Evolutionary conservation across 2,797 vertebrate genomes (phyloP).

Genomic region (Furcifer pardalis): DNA sequence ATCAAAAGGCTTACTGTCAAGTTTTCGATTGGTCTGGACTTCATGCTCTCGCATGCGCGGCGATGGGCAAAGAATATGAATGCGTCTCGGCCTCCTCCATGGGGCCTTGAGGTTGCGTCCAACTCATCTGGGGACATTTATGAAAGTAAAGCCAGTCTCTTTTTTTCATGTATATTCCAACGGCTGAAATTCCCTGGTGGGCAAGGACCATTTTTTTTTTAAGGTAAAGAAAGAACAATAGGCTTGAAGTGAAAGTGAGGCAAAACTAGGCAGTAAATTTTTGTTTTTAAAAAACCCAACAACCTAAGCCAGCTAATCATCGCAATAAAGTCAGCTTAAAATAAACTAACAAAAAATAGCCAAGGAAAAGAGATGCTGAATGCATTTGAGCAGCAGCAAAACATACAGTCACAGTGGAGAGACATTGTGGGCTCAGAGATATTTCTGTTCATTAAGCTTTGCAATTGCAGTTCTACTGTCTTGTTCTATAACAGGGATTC

Average conservation of each 20-base stretch:
- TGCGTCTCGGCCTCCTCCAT: slow-evolving; percentile 74
- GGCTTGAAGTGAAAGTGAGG: slow-evolving; percentile 77
- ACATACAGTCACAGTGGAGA: slow-evolving; percentile 33
- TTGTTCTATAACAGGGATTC: slow-evolving; percentile 14
- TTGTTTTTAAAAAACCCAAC: neutral
- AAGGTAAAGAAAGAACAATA: slow-evolving; percentile 26
- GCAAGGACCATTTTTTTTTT: slow-evolving; percentile 63
- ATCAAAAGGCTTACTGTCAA: slow-evolving; percentile 89
- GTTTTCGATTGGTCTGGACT: slow-evolving; percentile 82
- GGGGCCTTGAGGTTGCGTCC: slow-evolving; percentile 79
- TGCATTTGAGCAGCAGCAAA: neutral
- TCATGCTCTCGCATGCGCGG: slow-evolving; percentile 76
- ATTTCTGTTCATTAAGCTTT: neutral
- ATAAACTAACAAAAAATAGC: neutral
- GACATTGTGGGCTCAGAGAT: neutral
- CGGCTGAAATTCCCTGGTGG: slow-evolving; percentile 80
- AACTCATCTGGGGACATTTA: slow-evolving; percentile 80
- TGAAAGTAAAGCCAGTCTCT: slow-evolving; percentile 83
- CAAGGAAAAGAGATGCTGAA: neutral
- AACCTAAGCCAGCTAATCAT: neutral
- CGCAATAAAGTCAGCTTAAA: slow-evolving; percentile 32
- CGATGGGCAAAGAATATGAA: slow-evolving; percentile 80
- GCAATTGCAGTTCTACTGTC: slow-evolving; percentile 24
- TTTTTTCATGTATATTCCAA: slow-evolving; percentile 84
- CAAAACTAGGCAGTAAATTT: slow-evolving; percentile 64